These are phyloP conservation scores for Lutra lutra DNA, from an alignment of 2,797 vertebrate genomes.

Conservation along the genomic window DNA sequence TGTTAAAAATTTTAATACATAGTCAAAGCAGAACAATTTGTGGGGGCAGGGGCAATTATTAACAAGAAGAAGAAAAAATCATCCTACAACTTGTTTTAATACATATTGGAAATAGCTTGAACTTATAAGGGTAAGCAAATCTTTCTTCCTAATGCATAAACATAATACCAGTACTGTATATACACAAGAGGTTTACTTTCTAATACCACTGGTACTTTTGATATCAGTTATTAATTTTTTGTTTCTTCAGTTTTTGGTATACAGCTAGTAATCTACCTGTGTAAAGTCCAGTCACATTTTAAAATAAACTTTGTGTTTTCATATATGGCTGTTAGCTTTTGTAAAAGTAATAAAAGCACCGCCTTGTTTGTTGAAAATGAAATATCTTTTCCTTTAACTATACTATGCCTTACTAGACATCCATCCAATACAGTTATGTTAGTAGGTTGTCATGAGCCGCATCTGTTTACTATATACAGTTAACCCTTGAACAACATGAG, in stretches of 20 bases:
- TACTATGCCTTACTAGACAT: not conserved
- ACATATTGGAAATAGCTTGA: conserved; percentile 41
- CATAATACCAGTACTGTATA: not conserved
- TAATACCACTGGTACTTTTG: conserved; percentile 22
- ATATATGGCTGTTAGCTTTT: not conserved
- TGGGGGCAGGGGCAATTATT: not conserved
- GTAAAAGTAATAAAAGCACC: conserved; percentile 16
- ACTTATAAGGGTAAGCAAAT: not conserved
- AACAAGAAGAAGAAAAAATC: not conserved
- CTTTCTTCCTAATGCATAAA: not conserved
- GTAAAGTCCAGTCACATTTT: conserved; percentile 20
- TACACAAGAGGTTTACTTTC: not conserved
- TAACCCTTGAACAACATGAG: not conserved
- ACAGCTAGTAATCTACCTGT: not conserved
- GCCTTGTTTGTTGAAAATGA: conserved; percentile 22
- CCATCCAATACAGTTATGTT: not conserved
- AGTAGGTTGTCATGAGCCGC: not conserved
- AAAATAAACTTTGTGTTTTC: conserved; percentile 27
- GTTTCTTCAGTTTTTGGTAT: not conserved
- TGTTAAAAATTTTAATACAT: not conserved
- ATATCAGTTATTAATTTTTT: not conserved
- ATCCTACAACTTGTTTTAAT: conserved; percentile 3
- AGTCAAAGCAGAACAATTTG: not conserved
- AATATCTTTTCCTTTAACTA: not conserved
- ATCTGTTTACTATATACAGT: not conserved